Evolutionary conservation across 1,140 invertebrate genomes (phyloP).

Genomic region (Magallana angulata): DNA sequence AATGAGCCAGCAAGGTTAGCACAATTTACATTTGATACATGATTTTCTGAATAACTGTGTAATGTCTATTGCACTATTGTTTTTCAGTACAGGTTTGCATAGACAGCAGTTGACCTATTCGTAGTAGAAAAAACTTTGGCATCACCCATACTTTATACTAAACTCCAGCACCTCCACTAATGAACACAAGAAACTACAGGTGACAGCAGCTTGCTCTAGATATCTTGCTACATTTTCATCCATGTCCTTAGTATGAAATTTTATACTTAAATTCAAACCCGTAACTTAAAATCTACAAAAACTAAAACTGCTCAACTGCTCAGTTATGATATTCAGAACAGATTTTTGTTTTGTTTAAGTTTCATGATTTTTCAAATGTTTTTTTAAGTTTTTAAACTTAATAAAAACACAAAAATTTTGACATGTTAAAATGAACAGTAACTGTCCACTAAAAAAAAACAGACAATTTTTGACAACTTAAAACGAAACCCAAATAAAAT

Average conservation of each 20-base stretch:
- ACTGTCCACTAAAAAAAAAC: not conserved
- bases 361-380: not conserved
- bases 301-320: not conserved
- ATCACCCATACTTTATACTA: not conserved
- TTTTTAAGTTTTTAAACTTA: not conserved
- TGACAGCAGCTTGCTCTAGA: constrained; percentile 5
- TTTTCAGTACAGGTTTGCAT: constrained; percentile 9
- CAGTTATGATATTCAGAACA: not conserved
- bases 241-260: no score
- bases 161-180: constrained; percentile 23
- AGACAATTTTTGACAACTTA: not conserved
- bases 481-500: constrained; percentile 7
- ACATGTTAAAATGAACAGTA: not conserved
- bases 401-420: not conserved
- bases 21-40: not conserved
- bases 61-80: constrained; percentile 31
- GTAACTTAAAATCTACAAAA: not conserved
- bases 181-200: constrained; percentile 19
- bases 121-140: not conserved
- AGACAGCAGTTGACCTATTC: constrained; percentile 8
- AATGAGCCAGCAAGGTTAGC: not conserved
- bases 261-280: no score
- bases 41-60: constrained; percentile 2
- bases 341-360: not conserved
- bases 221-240: not conserved